phyloP scores from a whole-genome alignment of 2,797 vertebrate species.

The Chiroxiphia lanceolata region DNA sequence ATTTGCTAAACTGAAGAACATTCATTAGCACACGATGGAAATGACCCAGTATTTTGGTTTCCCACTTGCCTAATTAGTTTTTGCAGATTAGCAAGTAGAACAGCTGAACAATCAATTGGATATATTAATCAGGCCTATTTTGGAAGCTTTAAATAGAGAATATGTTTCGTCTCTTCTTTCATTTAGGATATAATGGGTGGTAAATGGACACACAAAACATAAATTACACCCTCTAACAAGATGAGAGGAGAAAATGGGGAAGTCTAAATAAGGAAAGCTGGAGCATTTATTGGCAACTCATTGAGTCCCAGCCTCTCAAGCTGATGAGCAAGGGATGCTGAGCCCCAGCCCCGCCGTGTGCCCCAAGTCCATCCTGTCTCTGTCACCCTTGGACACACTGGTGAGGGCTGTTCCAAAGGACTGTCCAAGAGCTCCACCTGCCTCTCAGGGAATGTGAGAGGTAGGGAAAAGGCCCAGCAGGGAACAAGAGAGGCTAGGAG shows the following conservation, averaged over 20 bases:
- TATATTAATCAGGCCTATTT: slow-evolving; percentile 67
- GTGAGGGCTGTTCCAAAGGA: background rate
- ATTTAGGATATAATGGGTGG: slow-evolving; percentile 62
- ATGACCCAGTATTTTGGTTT: slow-evolving; percentile 68
- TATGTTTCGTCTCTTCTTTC: slow-evolving; percentile 63
- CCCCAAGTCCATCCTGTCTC: background rate
- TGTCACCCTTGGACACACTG: no score
- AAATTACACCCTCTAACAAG: slow-evolving; percentile 67
- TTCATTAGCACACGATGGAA: slow-evolving; percentile 57
- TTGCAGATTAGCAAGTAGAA: slow-evolving; percentile 58
- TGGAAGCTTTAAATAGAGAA: slow-evolving; percentile 56
- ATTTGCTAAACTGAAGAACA: slow-evolving; percentile 47
- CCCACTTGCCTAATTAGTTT: slow-evolving; percentile 69
- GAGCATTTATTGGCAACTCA: background rate
- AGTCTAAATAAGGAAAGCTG: background rate
- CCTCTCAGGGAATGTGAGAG: background rate
- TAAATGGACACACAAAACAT: slow-evolving; percentile 60
- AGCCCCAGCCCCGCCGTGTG: rapidly evolving
- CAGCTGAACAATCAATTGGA: slow-evolving; percentile 68
- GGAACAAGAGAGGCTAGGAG: background rate
- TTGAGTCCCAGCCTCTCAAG: background rate
- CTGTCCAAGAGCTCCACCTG: background rate
- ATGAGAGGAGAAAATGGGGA: slow-evolving; percentile 29
- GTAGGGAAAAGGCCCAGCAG: background rate
- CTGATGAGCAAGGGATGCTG: background rate